phyloP scores from a whole-genome alignment of 2,888 invertebrate species.

The Idaea biselata region DNA sequence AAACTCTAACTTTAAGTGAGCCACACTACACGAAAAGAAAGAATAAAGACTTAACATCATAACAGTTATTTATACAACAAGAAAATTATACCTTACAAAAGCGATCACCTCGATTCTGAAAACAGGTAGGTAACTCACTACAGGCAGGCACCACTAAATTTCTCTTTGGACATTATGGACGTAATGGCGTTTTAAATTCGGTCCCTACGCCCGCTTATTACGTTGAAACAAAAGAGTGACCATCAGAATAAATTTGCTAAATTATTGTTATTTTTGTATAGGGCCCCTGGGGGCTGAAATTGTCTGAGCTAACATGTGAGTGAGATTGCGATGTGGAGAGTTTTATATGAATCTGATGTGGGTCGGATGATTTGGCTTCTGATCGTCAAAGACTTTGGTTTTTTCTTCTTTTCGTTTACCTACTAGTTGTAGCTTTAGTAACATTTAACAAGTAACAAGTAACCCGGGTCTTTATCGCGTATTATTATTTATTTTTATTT shows the following conservation, averaged over 20 bases:
- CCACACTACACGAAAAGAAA: no score
- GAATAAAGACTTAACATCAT: neutral
- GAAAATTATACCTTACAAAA: constrained; percentile 5
- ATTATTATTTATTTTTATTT: no score
- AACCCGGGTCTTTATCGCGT: no score
- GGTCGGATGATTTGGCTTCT: neutral
- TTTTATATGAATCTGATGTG: neutral
- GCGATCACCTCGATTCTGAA: constrained; percentile 11
- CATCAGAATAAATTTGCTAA: constrained; percentile 72
- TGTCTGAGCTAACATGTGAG: neutral
- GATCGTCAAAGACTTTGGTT: no score
- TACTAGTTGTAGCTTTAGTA: no score
- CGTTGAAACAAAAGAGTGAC: constrained; percentile 65
- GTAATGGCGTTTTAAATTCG: constrained; percentile 66
- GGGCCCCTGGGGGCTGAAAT: constrained; percentile 39
- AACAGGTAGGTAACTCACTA: constrained; percentile 20
- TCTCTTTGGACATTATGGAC: constrained; percentile 47
- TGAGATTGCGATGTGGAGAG: neutral
- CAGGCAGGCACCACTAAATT: constrained; percentile 29
- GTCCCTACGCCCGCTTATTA: constrained; percentile 58
- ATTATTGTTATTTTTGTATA: constrained; percentile 70
- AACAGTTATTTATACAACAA: neutral
- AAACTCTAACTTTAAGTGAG: no score
- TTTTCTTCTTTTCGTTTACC: no score
- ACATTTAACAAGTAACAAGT: no score